Evolutionary conservation across 1,140 invertebrate species (phyloP).

Genomic region (Zaprionus africanus): DNA sequence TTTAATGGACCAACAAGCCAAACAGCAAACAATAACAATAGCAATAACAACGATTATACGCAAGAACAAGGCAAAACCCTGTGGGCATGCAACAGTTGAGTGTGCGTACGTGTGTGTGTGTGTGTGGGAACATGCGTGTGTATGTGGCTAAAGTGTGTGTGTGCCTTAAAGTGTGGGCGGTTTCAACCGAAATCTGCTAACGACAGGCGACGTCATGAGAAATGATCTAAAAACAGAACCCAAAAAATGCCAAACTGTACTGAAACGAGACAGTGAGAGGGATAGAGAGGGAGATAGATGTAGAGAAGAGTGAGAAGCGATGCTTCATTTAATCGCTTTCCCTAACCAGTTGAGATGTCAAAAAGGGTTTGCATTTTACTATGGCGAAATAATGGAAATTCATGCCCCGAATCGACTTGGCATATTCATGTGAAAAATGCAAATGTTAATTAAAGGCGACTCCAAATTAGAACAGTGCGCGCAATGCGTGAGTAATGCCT

Average conservation of each 20-base stretch:
- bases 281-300: not conserved
- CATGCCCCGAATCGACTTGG: slow-evolving; percentile 31
- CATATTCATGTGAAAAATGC: slow-evolving; percentile 64
- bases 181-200: slow-evolving; percentile 13
- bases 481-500: slow-evolving; percentile 63
- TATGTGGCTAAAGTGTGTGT: not conserved
- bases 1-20: slow-evolving; percentile 31
- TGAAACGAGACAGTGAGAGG: not conserved
- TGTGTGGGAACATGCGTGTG: not conserved
- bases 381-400: slow-evolving; percentile 62
- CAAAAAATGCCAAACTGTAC: slow-evolving; percentile 19
- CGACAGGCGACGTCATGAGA: slow-evolving; percentile 24
- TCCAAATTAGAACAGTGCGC: slow-evolving; percentile 67
- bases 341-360: slow-evolving; percentile 20
- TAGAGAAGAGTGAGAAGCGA: not conserved
- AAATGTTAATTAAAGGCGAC: slow-evolving; percentile 71
- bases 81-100: slow-evolving; percentile 65
- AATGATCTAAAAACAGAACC: slow-evolving; percentile 31
- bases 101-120: slow-evolving; percentile 11
- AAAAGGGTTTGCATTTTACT: slow-evolving; percentile 24
- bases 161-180: not conserved
- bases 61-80: slow-evolving; percentile 34
- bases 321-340: slow-evolving; percentile 1
- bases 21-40: slow-evolving; percentile 24
- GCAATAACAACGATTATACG: slow-evolving; percentile 54